Conservation (phyloP, 2,888 invertebrate genomes). For the Phengaris arion region DNA sequence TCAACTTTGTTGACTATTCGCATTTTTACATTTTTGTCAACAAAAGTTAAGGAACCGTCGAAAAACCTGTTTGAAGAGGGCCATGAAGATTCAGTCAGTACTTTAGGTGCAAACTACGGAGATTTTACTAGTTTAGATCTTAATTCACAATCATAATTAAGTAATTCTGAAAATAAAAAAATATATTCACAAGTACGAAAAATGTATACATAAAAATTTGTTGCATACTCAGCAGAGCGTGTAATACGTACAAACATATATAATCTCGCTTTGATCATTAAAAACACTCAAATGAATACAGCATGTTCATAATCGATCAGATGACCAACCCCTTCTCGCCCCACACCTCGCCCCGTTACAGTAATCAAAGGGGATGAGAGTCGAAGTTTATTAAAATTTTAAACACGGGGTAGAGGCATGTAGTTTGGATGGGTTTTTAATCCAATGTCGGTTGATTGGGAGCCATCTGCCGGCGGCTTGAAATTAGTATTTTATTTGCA, state of each 20-base stretch:
- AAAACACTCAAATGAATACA: constrained; percentile 48
- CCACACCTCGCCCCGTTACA: constrained; percentile 62
- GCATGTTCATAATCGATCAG: constrained; percentile 62
- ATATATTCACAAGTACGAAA: not conserved
- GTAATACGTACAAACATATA: not conserved
- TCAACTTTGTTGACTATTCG: too few species aligned
- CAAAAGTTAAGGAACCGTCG: too few species aligned
- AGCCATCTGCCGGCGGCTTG: not conserved
- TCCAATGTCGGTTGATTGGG: constrained; percentile 13
- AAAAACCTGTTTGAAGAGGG: too few species aligned
- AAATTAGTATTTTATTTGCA: not conserved
- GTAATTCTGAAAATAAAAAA: not conserved
- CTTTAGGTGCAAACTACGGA: too few species aligned
- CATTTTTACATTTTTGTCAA: too few species aligned
- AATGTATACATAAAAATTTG: not conserved
- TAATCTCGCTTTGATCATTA: constrained; percentile 34
- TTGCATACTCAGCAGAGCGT: not conserved
- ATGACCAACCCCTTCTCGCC: constrained; percentile 56
- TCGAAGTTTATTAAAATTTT: constrained; percentile 70
- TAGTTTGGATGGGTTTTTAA: constrained; percentile 24
- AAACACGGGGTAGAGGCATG: constrained; percentile 52
- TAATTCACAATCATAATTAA: not conserved
- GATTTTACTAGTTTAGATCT: not conserved
- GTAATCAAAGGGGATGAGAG: constrained; percentile 68
- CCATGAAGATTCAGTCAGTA: too few species aligned